phyloP scores from a whole-genome alignment of 2,113 vertebrate genomes.

The Pedionomus torquatus region DNA sequence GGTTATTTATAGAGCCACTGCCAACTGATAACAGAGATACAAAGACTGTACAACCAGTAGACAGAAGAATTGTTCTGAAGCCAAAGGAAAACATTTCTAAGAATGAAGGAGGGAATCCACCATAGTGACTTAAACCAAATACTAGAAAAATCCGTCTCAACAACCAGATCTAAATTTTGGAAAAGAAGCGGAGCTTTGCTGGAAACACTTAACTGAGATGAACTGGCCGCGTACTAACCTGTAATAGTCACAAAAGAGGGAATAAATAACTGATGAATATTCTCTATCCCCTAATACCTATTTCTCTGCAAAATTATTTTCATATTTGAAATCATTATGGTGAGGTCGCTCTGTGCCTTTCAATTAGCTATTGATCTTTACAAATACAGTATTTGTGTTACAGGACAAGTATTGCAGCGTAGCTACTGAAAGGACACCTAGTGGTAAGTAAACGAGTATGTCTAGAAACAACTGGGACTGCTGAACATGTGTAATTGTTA shows the following conservation, averaged over 20 bases:
- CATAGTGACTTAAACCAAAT: not conserved
- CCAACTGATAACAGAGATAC: not conserved
- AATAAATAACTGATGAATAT: not conserved
- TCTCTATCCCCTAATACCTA: not conserved
- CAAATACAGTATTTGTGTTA: not conserved
- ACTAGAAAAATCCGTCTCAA: not conserved
- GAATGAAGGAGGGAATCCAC: not conserved
- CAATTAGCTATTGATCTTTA: not conserved
- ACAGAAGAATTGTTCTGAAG: not conserved
- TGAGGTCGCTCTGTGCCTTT: not conserved
- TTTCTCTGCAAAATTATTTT: not conserved
- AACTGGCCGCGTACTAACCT: not conserved
- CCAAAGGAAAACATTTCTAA: not conserved
- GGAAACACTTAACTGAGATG: not conserved
- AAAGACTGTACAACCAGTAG: not conserved
- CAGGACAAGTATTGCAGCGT: not conserved
- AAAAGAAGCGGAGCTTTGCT: not conserved
- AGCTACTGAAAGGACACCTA: constrained; percentile 67
- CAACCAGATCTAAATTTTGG: not conserved
- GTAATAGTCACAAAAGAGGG: not conserved
- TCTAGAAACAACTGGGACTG: not conserved
- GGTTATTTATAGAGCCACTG: constrained; percentile 28
- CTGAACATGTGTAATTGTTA: not conserved
- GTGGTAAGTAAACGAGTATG: constrained; percentile 31
- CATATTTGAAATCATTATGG: not conserved